phyloP scores from a whole-genome alignment of 2,888 invertebrate genomes.

The Hesperia comma region DNA sequence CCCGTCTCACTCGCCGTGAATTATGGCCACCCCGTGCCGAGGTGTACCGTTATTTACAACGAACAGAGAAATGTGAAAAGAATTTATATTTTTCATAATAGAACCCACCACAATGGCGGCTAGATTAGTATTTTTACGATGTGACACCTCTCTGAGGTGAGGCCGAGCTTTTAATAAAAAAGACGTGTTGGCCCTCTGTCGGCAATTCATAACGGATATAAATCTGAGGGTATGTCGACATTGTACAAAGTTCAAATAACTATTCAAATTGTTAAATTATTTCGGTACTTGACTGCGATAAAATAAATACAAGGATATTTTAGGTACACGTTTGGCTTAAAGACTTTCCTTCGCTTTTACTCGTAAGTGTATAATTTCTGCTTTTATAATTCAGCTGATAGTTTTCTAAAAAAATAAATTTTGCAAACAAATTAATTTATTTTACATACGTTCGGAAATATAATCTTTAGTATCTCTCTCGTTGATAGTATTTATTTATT shows the following conservation, averaged over 20 bases:
- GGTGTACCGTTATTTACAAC: constrained; percentile 36
- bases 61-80: constrained; percentile 35
- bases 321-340: too few species aligned
- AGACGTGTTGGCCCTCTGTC: constrained; percentile 7
- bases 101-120: constrained; percentile 29
- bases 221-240: constrained; percentile 4
- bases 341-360: too few species aligned
- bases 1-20: constrained; percentile 30
- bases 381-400: too few species aligned
- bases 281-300: neutral
- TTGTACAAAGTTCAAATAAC: neutral
- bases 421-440: too few species aligned
- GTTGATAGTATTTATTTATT: too few species aligned
- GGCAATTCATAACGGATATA: constrained; percentile 3
- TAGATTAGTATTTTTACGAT: constrained; percentile 36
- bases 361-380: too few species aligned
- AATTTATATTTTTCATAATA: constrained; percentile 37
- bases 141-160: constrained; percentile 32
- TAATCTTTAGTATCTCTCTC: too few species aligned
- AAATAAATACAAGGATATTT: too few species aligned
- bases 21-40: constrained; percentile 36
- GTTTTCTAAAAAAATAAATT: too few species aligned
- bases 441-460: too few species aligned
- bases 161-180: constrained; percentile 19
- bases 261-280: neutral